Conservation (phyloP, 2,797 vertebrate genomes). For the Otolemur crassicaudatus region DNA sequence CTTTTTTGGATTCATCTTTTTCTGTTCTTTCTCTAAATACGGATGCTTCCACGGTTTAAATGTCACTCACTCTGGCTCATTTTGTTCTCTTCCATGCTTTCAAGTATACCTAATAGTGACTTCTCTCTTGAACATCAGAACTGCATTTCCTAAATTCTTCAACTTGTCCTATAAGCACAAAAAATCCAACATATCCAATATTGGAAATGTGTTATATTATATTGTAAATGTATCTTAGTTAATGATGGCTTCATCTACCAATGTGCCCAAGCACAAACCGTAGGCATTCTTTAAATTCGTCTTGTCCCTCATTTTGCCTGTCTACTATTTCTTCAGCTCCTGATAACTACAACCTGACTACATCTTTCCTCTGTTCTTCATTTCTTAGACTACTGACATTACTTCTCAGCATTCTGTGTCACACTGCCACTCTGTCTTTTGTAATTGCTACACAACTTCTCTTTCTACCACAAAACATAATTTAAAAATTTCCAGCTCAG, state of each 20-base stretch:
- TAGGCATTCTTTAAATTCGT: neutral
- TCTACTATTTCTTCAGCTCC: neutral
- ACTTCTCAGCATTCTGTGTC: neutral
- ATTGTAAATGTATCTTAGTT: neutral
- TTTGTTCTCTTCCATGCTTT: neutral
- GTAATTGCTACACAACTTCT: neutral
- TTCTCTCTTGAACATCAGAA: constrained; percentile 15
- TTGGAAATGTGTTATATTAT: neutral
- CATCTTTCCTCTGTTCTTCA: neutral
- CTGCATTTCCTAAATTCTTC: constrained; percentile 18
- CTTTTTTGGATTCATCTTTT: neutral
- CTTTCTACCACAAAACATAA: neutral
- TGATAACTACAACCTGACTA: neutral
- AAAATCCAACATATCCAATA: neutral
- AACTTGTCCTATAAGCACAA: neutral
- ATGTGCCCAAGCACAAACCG: neutral
- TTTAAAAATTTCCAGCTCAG: neutral
- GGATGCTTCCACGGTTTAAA: neutral
- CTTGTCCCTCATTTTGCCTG: neutral
- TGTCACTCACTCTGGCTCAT: neutral
- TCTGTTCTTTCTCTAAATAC: neutral
- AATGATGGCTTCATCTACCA: neutral
- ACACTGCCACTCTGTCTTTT: neutral
- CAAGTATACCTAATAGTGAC: neutral
- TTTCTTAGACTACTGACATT: neutral